These are phyloP conservation scores for Frankliniella intonsa DNA, from an alignment of 2,888 invertebrate species.

Conservation along the genomic window DNA sequence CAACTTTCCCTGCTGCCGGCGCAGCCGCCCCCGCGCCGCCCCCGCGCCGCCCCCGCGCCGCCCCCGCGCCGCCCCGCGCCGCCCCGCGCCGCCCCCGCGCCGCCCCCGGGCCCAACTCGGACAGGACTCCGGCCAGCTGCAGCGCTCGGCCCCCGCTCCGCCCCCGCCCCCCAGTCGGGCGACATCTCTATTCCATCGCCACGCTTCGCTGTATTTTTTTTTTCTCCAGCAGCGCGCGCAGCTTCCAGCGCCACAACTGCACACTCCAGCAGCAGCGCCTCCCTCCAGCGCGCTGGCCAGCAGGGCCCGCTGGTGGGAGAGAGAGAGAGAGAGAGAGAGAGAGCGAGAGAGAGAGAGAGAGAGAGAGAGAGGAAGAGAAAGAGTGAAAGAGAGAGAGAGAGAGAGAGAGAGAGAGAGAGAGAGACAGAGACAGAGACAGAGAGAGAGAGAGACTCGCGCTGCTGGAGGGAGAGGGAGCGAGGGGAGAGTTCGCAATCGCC, in stretches of 20 bases:
- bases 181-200: slow-evolving; percentile 1
- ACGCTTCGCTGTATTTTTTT: background rate
- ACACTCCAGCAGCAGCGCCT: no score
- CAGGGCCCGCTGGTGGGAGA: no score
- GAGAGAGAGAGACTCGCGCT: background rate
- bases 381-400: background rate
- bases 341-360: background rate
- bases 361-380: background rate
- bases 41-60: background rate
- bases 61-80: no score
- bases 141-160: background rate
- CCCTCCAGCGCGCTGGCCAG: no score
- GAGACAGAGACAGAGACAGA: background rate
- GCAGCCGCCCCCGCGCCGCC: background rate
- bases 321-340: no score
- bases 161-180: background rate
- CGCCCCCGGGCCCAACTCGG: background rate
- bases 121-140: background rate
- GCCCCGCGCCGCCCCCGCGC: background rate
- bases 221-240: no score
- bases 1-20: background rate
- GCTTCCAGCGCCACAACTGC: no score
- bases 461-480: background rate
- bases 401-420: slow-evolving; percentile 1
- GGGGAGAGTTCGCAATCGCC: background rate